Evolutionary conservation across 2,113 vertebrate species (phyloP).

Genomic region (Physeter macrocephalus): DNA sequence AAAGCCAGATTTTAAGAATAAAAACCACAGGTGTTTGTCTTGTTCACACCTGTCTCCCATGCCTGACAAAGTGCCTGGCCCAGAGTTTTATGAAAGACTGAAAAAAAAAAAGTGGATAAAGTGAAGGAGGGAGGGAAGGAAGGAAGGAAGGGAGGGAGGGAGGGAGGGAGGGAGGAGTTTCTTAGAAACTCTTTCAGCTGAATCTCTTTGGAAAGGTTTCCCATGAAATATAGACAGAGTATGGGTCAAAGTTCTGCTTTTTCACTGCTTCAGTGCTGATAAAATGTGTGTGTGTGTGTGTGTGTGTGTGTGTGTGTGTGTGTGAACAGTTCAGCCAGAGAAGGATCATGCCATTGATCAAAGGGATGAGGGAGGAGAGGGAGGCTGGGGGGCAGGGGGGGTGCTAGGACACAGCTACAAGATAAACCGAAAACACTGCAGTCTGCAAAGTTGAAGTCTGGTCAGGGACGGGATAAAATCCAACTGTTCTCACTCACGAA

Average conservation of each 20-base stretch:
- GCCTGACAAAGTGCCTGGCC: neutral
- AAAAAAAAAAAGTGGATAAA: neutral
- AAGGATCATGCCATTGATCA: neutral
- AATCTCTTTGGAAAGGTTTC: neutral
- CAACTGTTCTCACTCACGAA: neutral
- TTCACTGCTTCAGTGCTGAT: neutral
- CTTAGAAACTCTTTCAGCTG: neutral
- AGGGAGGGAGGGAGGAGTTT: too few species aligned
- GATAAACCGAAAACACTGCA: neutral
- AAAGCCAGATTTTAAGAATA: neutral
- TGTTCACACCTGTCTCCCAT: neutral
- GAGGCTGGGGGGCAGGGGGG: neutral
- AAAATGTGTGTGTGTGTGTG: neutral
- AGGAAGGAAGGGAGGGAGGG: too few species aligned
- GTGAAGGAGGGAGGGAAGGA: neutral
- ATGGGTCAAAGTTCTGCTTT: neutral
- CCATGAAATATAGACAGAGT: neutral
- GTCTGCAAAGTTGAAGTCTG: neutral
- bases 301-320: neutral
- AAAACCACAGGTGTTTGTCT: neutral
- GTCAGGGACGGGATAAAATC: neutral
- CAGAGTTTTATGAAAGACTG: too few species aligned
- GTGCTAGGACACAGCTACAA: neutral
- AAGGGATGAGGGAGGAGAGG: neutral
- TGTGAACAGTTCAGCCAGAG: neutral